phyloP scores from a whole-genome alignment of 2,113 vertebrate genomes.

The Cryptoleucopteryx plumbea region DNA sequence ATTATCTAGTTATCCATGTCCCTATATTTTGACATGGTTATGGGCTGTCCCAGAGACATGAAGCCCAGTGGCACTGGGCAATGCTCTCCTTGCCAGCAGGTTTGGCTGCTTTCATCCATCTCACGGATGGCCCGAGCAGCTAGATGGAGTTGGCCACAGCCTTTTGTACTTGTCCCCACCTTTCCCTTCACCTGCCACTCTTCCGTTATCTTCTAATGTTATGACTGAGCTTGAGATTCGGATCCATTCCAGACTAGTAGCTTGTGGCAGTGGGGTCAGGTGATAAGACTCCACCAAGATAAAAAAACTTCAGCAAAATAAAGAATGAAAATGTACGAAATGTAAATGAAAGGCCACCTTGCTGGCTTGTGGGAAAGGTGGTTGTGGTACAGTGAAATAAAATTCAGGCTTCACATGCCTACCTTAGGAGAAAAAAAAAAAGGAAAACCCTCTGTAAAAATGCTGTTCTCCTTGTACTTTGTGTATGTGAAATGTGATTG shows the following conservation, averaged over 20 bases:
- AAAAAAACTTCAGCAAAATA: neutral
- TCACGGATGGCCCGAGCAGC: neutral
- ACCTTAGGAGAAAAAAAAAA: neutral
- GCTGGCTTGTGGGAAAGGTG: neutral
- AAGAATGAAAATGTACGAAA: neutral
- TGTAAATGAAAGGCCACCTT: neutral
- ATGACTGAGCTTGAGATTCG: neutral
- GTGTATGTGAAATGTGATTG: slow-evolving; percentile 1
- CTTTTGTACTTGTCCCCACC: neutral
- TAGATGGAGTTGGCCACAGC: neutral
- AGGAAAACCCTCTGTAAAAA: neutral
- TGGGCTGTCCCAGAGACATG: neutral
- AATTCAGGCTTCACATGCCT: neutral
- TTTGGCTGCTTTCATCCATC: neutral
- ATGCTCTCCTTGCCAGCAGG: neutral
- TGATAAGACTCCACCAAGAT: neutral
- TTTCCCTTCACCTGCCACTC: neutral
- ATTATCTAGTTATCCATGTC: fast-evolving
- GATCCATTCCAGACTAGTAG: neutral
- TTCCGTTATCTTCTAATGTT: neutral
- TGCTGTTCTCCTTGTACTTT: neutral
- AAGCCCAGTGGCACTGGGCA: neutral
- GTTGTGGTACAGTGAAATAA: neutral
- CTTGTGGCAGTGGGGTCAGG: neutral
- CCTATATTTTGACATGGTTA: neutral